phyloP scores from a whole-genome alignment of 2,113 vertebrate species.

The Pituophis catenifer region DNA sequence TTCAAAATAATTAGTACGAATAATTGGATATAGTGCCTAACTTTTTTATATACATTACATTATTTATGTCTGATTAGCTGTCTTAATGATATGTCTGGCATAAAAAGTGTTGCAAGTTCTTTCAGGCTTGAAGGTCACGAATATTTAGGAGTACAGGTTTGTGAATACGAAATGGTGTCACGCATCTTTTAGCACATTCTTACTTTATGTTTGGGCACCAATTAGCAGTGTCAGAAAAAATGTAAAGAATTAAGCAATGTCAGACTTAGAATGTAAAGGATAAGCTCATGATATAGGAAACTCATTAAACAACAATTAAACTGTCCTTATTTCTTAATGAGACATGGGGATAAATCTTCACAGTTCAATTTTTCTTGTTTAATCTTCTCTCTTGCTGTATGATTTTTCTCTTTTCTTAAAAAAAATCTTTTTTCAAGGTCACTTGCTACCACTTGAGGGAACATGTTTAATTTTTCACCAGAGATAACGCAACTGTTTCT shows the following conservation, averaged over 20 bases:
- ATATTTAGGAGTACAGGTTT: not conserved
- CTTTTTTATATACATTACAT: not conserved
- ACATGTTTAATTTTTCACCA: conserved; percentile 53
- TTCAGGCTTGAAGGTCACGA: not conserved
- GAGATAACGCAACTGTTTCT: conserved; percentile 47
- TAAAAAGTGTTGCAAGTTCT: not conserved
- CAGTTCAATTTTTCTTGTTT: conserved; percentile 27
- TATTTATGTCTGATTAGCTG: not conserved
- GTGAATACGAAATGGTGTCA: not conserved
- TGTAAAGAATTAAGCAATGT: conserved; percentile 18
- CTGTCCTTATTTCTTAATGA: conserved; percentile 2
- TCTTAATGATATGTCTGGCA: not conserved
- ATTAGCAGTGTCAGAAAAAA: conserved; percentile 13
- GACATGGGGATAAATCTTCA: not conserved
- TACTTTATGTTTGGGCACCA: not conserved
- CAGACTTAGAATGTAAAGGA: conserved; percentile 17
- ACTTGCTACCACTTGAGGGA: conserved; percentile 46
- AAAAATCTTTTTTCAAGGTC: conserved; percentile 45
- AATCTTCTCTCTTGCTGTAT: conserved; percentile 31
- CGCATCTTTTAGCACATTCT: not conserved
- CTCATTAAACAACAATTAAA: not conserved
- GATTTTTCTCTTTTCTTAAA: not conserved
- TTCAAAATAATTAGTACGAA: not conserved
- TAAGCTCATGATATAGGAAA: not conserved
- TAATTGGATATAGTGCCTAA: not conserved